phyloP scores from a whole-genome alignment of 2,888 invertebrate genomes.

The Drosophila tanythrix region DNA sequence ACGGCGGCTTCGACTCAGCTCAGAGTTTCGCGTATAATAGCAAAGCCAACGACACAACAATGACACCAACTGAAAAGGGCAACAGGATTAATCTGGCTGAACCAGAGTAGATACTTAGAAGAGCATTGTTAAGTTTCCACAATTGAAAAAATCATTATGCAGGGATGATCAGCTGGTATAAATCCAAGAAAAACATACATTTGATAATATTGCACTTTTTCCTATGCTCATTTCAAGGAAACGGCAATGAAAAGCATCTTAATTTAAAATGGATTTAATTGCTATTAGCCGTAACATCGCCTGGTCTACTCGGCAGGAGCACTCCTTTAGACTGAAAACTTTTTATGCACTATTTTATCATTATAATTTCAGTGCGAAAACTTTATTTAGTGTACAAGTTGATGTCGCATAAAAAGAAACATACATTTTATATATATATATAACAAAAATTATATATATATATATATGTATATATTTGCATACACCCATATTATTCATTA shows the following conservation, averaged over 20 bases:
- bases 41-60: conserved; percentile 17
- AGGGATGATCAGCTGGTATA: not conserved
- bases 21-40: conserved; percentile 31
- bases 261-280: conserved; percentile 8
- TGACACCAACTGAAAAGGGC: conserved; percentile 7
- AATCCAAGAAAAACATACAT: not conserved
- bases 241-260: not conserved
- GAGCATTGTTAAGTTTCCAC: not conserved
- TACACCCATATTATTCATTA: conserved; percentile 62
- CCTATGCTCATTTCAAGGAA: not conserved
- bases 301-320: no score
- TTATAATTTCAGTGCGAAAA: conserved; percentile 62
- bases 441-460: conserved; percentile 12
- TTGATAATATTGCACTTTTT: not conserved
- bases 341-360: conserved; percentile 53
- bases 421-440: not conserved
- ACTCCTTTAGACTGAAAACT: conserved; percentile 31
- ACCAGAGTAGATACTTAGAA: not conserved
- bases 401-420: conserved; percentile 17
- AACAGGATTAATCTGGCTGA: conserved; percentile 12
- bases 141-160: not conserved
- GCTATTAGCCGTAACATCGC: not conserved
- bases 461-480: not conserved
- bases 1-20: not conserved
- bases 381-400: conserved; percentile 26